Evolutionary conservation across 2,113 vertebrate genomes (phyloP).

Genomic region (Centropristis striata): DNA sequence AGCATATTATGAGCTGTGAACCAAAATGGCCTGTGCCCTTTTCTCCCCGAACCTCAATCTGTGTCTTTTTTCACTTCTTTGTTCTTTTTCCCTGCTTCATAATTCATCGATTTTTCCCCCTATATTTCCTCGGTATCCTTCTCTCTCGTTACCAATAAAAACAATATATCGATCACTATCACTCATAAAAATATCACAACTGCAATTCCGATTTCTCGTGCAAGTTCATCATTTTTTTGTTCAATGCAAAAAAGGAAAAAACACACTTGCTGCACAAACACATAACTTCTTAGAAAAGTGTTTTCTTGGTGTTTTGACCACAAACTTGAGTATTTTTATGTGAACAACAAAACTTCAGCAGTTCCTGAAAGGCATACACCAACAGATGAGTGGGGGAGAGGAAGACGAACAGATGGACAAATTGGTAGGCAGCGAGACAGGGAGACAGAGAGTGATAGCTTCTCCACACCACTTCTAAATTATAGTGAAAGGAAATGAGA

Average conservation of each 20-base stretch:
- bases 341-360: slow-evolving; percentile 20
- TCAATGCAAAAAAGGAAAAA: background rate
- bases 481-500: slow-evolving; percentile 70
- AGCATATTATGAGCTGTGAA: slow-evolving; percentile 50
- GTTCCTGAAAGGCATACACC: slow-evolving; percentile 19
- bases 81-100: too few species aligned
- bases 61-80: slow-evolving; percentile 13
- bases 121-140: background rate
- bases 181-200: background rate
- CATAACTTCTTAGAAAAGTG: slow-evolving; percentile 6
- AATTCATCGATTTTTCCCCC: background rate
- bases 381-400: slow-evolving; percentile 11
- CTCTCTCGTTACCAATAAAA: slow-evolving; percentile 16
- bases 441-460: slow-evolving; percentile 62
- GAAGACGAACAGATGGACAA: slow-evolving; percentile 70
- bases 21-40: slow-evolving; percentile 6
- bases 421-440: slow-evolving; percentile 33
- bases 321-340: slow-evolving; percentile 38
- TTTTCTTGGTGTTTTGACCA: background rate
- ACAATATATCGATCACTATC: background rate
- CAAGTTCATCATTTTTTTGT: background rate
- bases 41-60: slow-evolving; percentile 32
- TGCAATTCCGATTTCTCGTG: slow-evolving; percentile 25
- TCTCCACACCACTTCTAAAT: slow-evolving; percentile 62
- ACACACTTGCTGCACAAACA: background rate